Evolutionary conservation across 2,888 invertebrate species (phyloP).

Genomic region (Orchestes rusci): DNA sequence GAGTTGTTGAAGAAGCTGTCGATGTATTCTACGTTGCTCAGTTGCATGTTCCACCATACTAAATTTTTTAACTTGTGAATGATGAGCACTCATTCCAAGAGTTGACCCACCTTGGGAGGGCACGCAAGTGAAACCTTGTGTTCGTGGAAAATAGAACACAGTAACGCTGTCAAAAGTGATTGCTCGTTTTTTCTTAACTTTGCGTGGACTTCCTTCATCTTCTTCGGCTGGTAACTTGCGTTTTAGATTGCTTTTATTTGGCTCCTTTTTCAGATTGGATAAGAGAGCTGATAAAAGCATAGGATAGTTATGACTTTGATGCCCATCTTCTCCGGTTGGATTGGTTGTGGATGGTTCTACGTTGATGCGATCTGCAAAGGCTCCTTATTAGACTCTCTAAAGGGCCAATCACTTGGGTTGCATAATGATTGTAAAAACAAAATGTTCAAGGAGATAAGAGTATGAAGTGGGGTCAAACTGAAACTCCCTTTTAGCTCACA

Average conservation of each 20-base stretch:
- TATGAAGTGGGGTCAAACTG: no score
- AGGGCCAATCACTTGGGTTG: no score
- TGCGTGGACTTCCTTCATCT: conserved; percentile 44
- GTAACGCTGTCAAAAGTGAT: conserved; percentile 89
- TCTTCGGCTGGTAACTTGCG: conserved; percentile 47
- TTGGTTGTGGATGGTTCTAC: conserved; percentile 23
- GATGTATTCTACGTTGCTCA: conserved; percentile 81
- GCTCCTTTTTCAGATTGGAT: conserved; percentile 14
- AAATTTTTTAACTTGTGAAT: conserved; percentile 67
- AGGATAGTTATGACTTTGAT: not conserved
- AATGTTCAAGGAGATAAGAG: no score
- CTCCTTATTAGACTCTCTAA: no score
- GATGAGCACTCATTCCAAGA: conserved; percentile 80
- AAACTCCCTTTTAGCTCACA: no score
- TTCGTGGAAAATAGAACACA: conserved; percentile 90
- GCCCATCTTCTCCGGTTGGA: conserved; percentile 15
- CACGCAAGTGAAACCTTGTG: conserved; percentile 87
- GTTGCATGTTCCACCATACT: conserved; percentile 81
- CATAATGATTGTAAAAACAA: no score
- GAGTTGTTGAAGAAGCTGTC: conserved; percentile 68
- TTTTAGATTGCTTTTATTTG: conserved; percentile 62
- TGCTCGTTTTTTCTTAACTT: conserved; percentile 66
- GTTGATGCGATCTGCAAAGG: conserved; percentile 42
- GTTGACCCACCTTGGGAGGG: conserved; percentile 89
- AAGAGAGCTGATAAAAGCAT: conserved; percentile 18